Percentiles rank a stretch among this genome's conserved stretches.
Evolutionary conservation across 2,888 invertebrate species (phyloP).

Genomic region (Spodoptera exigua): DNA sequence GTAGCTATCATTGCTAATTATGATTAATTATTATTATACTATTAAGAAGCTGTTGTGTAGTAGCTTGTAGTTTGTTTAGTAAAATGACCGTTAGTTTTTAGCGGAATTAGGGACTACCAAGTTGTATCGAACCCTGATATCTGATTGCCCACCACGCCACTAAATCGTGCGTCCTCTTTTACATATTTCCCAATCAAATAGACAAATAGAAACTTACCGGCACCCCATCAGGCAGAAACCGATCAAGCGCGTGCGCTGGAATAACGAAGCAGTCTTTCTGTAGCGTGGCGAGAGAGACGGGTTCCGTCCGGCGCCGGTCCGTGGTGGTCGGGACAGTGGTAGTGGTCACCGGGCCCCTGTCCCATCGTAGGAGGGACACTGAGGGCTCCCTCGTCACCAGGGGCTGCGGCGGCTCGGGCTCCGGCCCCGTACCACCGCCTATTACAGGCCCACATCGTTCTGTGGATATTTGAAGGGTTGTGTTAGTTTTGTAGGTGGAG

Average conservation of each 20-base stretch:
- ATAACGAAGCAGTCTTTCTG: conserved; percentile 98
- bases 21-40: conserved; percentile 54
- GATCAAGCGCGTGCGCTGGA: conserved; percentile 95
- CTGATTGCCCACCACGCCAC: too few relatives aligned
- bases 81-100: too few relatives aligned
- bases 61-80: neutral
- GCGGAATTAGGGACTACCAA: too few relatives aligned
- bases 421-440: conserved; percentile 90
- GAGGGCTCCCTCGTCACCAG: conserved; percentile 92
- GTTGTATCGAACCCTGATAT: too few relatives aligned
- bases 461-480: conserved; percentile 71
- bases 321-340: conserved; percentile 75
- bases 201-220: conserved; percentile 89
- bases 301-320: conserved; percentile 89
- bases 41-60: conserved; percentile 17
- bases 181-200: neutral
- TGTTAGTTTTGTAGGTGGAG: conserved; percentile 11
- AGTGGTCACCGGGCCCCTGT: conserved; percentile 77
- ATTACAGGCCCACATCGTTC: conserved; percentile 93
- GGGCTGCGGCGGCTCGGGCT: conserved; percentile 92
- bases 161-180: too few relatives aligned
- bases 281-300: conserved; percentile 94
- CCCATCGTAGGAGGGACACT: conserved; percentile 89
- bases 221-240: conserved; percentile 96
- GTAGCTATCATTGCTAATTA: conserved; percentile 40